A percentile compares a stretch with the other conserved stretches of the same genome.
phyloP scores from a whole-genome alignment of 2,888 invertebrate genomes.

The Eubasilissa splendida region DNA sequence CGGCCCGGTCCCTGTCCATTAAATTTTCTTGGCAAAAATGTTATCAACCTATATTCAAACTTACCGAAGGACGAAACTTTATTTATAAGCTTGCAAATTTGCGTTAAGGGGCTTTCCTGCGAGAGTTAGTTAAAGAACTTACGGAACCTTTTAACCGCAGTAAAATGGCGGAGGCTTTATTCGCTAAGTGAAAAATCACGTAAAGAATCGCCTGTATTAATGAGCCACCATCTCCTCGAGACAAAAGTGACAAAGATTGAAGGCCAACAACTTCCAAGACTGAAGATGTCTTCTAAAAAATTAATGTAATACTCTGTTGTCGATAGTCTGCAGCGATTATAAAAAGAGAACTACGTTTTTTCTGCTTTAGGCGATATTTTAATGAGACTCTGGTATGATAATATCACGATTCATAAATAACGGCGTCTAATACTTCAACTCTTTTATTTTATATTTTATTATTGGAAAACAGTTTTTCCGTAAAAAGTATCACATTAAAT shows the following conservation, averaged over 20 bases:
- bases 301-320: not conserved
- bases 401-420: too few species aligned
- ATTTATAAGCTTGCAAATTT: conserved; percentile 39
- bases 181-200: conserved; percentile 51
- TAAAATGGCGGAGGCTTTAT: conserved; percentile 45
- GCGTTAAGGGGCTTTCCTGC: conserved; percentile 38
- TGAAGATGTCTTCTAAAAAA: too few species aligned
- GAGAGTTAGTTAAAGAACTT: conserved; percentile 38
- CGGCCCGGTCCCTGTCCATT: conserved; percentile 6
- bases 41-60: conserved; percentile 16
- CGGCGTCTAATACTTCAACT: too few species aligned
- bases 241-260: conserved; percentile 1
- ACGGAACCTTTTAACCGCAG: conserved; percentile 46
- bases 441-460: too few species aligned
- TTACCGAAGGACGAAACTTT: conserved; percentile 36
- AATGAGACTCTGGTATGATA: too few species aligned
- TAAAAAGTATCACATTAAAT: too few species aligned
- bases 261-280: conserved; percentile 3
- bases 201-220: conserved; percentile 45
- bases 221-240: conserved; percentile 36
- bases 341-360: too few species aligned
- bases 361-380: too few species aligned
- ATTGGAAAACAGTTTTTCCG: too few species aligned
- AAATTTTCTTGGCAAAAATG: conserved; percentile 7
- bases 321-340: too few species aligned